These are phyloP conservation scores for Elmis aenea DNA, from an alignment of 2,888 invertebrate species.

Conservation along the genomic window DNA sequence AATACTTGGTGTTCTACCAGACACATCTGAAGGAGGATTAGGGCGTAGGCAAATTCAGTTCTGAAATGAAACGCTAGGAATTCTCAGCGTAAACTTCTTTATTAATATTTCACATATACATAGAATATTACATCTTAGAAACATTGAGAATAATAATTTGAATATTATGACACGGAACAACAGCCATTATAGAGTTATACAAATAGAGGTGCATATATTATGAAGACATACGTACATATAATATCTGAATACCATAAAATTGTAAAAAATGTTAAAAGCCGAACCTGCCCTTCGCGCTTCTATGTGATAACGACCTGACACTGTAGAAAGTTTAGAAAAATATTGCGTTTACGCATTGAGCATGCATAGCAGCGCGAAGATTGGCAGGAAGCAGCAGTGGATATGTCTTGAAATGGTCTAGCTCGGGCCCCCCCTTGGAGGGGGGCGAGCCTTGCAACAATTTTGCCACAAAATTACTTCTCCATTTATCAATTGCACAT, in stretches of 20 bases:
- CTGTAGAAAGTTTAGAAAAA: constrained; percentile 29
- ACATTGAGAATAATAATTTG: constrained; percentile 41
- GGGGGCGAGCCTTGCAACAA: constrained; percentile 34
- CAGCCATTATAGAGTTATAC: constrained; percentile 34
- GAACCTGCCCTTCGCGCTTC: constrained; percentile 40
- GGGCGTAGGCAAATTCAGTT: too few relatives aligned
- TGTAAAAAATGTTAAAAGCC: constrained; percentile 43
- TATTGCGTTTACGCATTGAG: constrained; percentile 28
- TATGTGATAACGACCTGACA: constrained; percentile 48
- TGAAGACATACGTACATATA: constrained; percentile 31
- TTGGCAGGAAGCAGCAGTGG: constrained; percentile 37
- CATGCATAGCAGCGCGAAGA: constrained; percentile 43
- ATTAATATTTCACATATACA: constrained; percentile 41
- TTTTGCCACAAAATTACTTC: constrained; percentile 41
- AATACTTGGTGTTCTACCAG: too few relatives aligned
- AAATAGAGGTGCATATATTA: constrained; percentile 19
- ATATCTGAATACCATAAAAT: constrained; percentile 40
- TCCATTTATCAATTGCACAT: constrained; percentile 35
- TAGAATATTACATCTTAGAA: constrained; percentile 44
- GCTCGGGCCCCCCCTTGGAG: constrained; percentile 23
- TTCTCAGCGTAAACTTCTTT: too few relatives aligned
- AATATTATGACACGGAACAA: constrained; percentile 44
- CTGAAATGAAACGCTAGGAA: too few relatives aligned
- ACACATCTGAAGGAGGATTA: too few relatives aligned
- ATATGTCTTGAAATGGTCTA: constrained; percentile 50